Evolutionary conservation across 1,140 invertebrate species (phyloP), one percentile per base, ranked within the genome.

Genomic region (Drosophila nigrodunni): DNA sequence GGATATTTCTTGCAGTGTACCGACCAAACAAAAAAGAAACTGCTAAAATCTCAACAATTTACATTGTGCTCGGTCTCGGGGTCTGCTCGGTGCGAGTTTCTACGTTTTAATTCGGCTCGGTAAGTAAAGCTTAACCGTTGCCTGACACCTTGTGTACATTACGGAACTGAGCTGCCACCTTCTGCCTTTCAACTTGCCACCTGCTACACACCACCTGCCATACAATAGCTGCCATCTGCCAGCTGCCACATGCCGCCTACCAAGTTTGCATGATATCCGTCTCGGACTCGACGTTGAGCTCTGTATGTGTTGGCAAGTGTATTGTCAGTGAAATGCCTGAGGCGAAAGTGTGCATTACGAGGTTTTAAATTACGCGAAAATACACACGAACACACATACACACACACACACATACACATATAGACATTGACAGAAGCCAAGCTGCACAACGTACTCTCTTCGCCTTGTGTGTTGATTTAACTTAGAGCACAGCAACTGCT

Each of bases 301-400:
- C 64, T 58, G 52, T 75, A 67, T 64, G 72, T 66, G 79, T 69
- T 77, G 80, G 87, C 75, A 82, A 61, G 70, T 75, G 80, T 85
- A 89, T 81, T 85, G 85, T 89, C 80, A 78, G 80, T 78, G 73
- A 81, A 89, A 89, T 89, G 85, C 85, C 85, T 75, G 54, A 60
- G 75, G 85, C 78, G 67, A 89, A 89, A 89, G 86, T 89, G 86
- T 89, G 83, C 85, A 89, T 88, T 89, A 89, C 85, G 85, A 79
- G 73, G 85, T 89, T 89, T 89, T 89, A 85, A 89, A 89, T 89
- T 89, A 89, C 83, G 82, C 77, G 78, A 88, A 78, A 81, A 78
- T 72, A 66, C 60, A 80, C 74, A 67, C 55, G 64, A 78, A 75
- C 55, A 73, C 71, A 68, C 37, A 44, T 50, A 59, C 25, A 61